phyloP scores from a whole-genome alignment of 2,888 invertebrate genomes.

The Tiliacea citrago region DNA sequence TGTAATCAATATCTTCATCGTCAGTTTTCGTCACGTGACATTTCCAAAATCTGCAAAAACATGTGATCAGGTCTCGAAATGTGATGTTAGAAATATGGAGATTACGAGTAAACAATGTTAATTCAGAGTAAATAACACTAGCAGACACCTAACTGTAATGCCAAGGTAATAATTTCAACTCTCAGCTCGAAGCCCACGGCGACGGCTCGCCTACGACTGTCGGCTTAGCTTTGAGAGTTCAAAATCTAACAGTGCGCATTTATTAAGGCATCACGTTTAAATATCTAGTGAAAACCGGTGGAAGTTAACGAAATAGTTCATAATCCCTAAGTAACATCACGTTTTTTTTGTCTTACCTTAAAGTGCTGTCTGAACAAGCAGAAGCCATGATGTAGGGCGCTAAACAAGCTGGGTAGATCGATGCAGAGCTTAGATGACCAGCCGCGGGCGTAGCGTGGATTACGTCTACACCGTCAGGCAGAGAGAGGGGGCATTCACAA shows the following conservation, averaged over 20 bases:
- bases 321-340: too few relatives aligned
- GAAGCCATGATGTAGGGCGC: conserved; percentile 99
- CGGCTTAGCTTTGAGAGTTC: too few relatives aligned
- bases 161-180: too few relatives aligned
- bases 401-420: conserved; percentile 99
- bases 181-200: too few relatives aligned
- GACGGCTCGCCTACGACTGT: too few relatives aligned
- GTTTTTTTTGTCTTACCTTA: conserved; percentile 85
- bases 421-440: conserved; percentile 99
- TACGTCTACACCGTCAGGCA: conserved; percentile 97
- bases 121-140: neutral
- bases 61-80: neutral
- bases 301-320: too few relatives aligned
- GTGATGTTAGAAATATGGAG: neutral
- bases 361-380: conserved; percentile 98
- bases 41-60: conserved; percentile 93
- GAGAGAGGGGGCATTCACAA: conserved; percentile 96
- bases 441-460: conserved; percentile 98
- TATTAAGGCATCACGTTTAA: too few relatives aligned
- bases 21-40: conserved; percentile 92
- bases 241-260: too few relatives aligned
- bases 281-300: too few relatives aligned
- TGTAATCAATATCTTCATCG: conserved; percentile 90
- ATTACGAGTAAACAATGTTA: neutral
- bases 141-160: too few relatives aligned